Base-by-base conservation (phyloP, 2,888 invertebrate species). In the Andrena flavipes region DNA sequence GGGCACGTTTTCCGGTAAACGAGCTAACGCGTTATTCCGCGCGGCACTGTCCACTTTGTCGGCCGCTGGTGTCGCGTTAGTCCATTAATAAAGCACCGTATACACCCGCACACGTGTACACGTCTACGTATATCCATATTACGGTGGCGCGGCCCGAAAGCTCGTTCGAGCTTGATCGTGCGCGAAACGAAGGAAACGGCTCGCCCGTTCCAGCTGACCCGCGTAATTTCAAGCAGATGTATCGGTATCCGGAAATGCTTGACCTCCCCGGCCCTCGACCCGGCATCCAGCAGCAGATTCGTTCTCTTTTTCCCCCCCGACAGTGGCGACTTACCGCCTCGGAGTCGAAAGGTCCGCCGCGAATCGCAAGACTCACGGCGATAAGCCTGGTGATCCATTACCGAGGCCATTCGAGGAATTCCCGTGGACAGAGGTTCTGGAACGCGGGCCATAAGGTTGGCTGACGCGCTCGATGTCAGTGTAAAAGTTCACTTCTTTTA, bases 371-470 rank as follows among this genome's bases (percentile, higher is more conserved):
- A 51, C 69, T 51, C 60, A 13, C 54, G 59, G 67, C 84, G 85
- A 85, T 84, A 85, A 85, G 77, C 26, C 68, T 63, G 72, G 71
- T 82, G 86, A 81, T 84, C 87, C 87, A 87, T 87, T 87, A 86
- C 73, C 29, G 29, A 29, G 51, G 76, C 82, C 79, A 85, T 88
- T 63, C 82, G 69, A 73, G 75, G 86, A 86, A 89, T 89, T 87
- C 56, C 64, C 71, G 65, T 54, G 60, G 74, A 82, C 68, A 81
- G 82, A 74, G 74, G 29, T 73, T 70, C 29, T 20, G 78, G 79
- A 72, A 73, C 73, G 80, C 20, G 29, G 60, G 62, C 56, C 69
- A 33, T 29, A 10, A 23, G 8, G 33, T 26, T 3, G 29, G 29
- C 23, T 13, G 56, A 56, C 69, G 69, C 26, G 69, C 23, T 23